These are phyloP conservation scores for Hydra vulgaris DNA, from an alignment of 30 jellyfish, hydroid and myxozoan species.

Conservation along the genomic window DNA sequence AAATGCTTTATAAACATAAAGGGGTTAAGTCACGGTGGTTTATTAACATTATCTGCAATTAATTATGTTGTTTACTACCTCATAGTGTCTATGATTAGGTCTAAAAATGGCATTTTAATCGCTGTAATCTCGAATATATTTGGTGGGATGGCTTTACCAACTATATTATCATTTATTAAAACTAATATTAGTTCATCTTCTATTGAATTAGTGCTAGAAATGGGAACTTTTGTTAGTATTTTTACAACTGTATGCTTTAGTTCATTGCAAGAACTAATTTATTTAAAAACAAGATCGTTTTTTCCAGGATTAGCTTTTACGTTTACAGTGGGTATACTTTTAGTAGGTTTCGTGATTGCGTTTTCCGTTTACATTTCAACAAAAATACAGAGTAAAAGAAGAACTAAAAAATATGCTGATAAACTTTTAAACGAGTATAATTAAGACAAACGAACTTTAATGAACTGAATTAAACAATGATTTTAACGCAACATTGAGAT, in stretches of 20 bases:
- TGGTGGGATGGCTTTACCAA: conserved; percentile 31
- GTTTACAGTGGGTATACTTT: conserved; percentile 16
- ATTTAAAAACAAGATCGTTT: conserved; percentile 5
- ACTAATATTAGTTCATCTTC: conserved; percentile 14
- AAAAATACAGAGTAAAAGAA: conserved; percentile 6
- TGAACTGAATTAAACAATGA: too few species aligned
- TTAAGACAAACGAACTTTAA: neutral
- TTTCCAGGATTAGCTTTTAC: conserved; percentile 22
- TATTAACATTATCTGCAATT: conserved; percentile 11
- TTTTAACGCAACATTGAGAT: too few species aligned
- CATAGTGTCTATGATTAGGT: conserved; percentile 12
- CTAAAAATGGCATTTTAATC: neutral
- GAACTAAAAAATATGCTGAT: conserved; percentile 30
- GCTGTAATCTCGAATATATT: conserved; percentile 8
- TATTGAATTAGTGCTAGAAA: conserved; percentile 6
- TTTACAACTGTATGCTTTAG: conserved; percentile 18
- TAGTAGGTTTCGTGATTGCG: conserved; percentile 26
- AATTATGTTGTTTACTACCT: conserved; percentile 23
- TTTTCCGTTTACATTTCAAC: conserved; percentile 12
- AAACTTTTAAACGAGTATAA: conserved; percentile 24
- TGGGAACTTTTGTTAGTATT: conserved; percentile 9
- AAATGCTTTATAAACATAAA: neutral
- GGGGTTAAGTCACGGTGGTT: conserved; percentile 9
- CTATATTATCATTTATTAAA: conserved; percentile 24
- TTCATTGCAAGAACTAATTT: conserved; percentile 10